These are phyloP conservation scores for Colossoma macropomum DNA, from an alignment of 2,113 vertebrate genomes.

Conservation along the genomic window DNA sequence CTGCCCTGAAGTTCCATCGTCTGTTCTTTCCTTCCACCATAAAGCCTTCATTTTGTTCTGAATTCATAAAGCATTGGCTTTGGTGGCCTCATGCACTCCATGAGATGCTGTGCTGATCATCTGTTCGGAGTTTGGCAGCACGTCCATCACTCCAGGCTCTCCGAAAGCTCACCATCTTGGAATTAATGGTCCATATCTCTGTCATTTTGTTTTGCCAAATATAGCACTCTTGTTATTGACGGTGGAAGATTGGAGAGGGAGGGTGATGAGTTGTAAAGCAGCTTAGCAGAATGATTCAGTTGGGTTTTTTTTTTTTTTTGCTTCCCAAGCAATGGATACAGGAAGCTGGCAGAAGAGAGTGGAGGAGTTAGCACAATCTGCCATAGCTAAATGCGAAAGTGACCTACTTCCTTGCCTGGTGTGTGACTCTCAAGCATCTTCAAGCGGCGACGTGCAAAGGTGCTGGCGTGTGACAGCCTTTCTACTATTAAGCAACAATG, in stretches of 20 bases:
- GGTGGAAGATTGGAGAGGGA: background rate
- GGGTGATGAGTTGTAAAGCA: conserved; percentile 70
- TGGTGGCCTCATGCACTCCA: conserved; percentile 27
- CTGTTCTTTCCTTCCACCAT: background rate
- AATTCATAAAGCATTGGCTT: conserved; percentile 45
- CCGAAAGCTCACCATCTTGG: conserved; percentile 27
- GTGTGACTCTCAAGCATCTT: conserved; percentile 68
- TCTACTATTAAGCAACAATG: background rate
- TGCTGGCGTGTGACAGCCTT: background rate
- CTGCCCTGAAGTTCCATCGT: background rate
- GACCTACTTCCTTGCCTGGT: conserved; percentile 78
- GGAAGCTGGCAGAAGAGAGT: conserved; percentile 58
- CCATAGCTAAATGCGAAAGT: conserved; percentile 70
- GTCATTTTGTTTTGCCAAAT: conserved; percentile 57
- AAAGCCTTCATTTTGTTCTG: conserved; percentile 12
- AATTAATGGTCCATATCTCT: conserved; percentile 61
- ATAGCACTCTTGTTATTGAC: conserved; percentile 30
- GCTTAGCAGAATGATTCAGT: conserved; percentile 73
- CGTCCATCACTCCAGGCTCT: conserved; percentile 12
- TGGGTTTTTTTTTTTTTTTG: conserved; percentile 64
- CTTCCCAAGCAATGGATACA: conserved; percentile 61
- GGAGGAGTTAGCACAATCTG: conserved; percentile 68
- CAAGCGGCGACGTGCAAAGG: background rate
- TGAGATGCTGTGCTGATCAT: conserved; percentile 57
- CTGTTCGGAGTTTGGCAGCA: conserved; percentile 47